phyloP scores from a whole-genome alignment of 2,888 invertebrate genomes.

The Microctonus hyperodae region DNA sequence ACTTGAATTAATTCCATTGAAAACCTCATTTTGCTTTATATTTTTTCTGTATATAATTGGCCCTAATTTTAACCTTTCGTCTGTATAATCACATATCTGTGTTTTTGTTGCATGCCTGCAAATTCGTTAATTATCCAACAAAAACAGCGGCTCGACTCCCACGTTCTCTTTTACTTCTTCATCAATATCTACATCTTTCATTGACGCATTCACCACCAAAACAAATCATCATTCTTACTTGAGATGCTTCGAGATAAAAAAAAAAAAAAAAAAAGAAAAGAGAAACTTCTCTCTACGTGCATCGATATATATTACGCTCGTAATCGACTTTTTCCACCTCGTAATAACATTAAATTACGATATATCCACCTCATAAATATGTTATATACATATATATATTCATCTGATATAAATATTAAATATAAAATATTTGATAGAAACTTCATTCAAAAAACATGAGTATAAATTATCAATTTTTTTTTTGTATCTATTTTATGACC shows the following conservation, averaged over 20 bases:
- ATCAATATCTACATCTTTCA: constrained; percentile 23
- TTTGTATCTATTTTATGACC: constrained; percentile 43
- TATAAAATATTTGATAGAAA: too few relatives aligned
- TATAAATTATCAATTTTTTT: background rate
- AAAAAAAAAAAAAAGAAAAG: too few relatives aligned
- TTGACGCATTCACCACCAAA: constrained; percentile 4
- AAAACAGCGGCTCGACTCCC: constrained; percentile 53
- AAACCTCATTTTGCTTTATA: background rate
- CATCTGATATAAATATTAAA: too few relatives aligned
- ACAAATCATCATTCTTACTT: constrained; percentile 12
- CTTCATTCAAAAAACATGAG: too few relatives aligned
- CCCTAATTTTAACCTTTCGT: background rate
- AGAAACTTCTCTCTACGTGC: too few relatives aligned
- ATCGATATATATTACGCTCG: too few relatives aligned
- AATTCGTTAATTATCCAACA: constrained; percentile 59
- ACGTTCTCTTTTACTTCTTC: constrained; percentile 39
- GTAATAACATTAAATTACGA: too few relatives aligned
- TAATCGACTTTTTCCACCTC: too few relatives aligned
- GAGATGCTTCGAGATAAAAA: background rate
- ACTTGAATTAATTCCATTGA: background rate
- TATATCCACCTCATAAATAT: too few relatives aligned
- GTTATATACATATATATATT: background rate
- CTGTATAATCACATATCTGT: constrained; percentile 1
- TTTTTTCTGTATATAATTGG: background rate
- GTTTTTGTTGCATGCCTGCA: constrained; percentile 45